Percentiles rank a stretch among this genome's conserved stretches.
These are phyloP conservation scores for Mamestra brassicae DNA, from an alignment of 2,888 invertebrate genomes.

Conservation along the genomic window DNA sequence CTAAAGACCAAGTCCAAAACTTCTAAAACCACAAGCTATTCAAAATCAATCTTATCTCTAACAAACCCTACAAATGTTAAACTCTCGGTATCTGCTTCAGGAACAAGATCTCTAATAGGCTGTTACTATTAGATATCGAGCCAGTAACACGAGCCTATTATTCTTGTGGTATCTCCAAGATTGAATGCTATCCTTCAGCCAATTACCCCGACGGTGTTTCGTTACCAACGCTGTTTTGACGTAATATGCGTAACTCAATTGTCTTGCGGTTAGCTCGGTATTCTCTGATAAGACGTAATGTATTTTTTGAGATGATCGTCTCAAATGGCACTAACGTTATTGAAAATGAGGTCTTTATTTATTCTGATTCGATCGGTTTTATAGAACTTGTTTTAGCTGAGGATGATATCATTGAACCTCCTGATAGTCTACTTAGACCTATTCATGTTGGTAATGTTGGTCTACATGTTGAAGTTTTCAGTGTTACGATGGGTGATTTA, in stretches of 20 bases:
- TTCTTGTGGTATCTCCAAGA: conserved; percentile 70
- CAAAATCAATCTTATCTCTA: conserved; percentile 32
- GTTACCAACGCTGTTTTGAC: conserved; percentile 67
- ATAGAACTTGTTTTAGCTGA: not conserved
- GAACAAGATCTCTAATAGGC: conserved; percentile 62
- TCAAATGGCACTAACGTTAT: conserved; percentile 45
- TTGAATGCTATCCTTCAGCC: conserved; percentile 70
- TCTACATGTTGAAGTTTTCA: not conserved
- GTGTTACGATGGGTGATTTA: not conserved
- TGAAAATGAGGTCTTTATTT: conserved; percentile 46
- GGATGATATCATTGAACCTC: conserved; percentile 7
- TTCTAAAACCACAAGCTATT: not conserved
- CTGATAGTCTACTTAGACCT: not conserved
- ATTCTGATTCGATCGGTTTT: conserved; percentile 44
- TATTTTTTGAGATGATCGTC: conserved; percentile 59
- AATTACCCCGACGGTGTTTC: conserved; percentile 66
- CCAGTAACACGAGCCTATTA: conserved; percentile 67
- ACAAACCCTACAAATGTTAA: conserved; percentile 40
- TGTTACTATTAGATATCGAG: conserved; percentile 68
- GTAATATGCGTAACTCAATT: conserved; percentile 68
- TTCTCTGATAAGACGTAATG: conserved; percentile 56
- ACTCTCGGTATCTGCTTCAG: conserved; percentile 29
- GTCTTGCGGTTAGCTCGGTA: conserved; percentile 62
- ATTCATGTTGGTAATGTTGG: not conserved
- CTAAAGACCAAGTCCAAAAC: not conserved